Percentiles rank a stretch among this genome's conserved stretches.
Evolutionary conservation across 2,797 vertebrate species (phyloP).

Genomic region (Lepilemur septentrionalis): DNA sequence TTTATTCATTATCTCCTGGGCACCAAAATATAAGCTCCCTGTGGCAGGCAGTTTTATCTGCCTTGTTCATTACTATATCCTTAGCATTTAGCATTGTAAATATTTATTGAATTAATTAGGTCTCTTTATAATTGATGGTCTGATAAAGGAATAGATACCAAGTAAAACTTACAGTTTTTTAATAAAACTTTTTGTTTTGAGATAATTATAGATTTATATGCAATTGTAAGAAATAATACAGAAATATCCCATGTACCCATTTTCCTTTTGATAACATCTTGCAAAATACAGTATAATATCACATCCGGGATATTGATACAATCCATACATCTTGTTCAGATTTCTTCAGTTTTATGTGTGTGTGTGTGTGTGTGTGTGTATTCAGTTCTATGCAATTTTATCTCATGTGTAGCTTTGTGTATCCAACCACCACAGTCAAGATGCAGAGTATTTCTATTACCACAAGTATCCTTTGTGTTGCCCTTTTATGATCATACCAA

Average conservation of each 20-base stretch:
- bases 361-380: not conserved
- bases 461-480: not conserved
- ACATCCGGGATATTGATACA: not conserved
- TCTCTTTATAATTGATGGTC: conserved; percentile 33
- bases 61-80: not conserved
- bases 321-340: not conserved
- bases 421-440: not conserved
- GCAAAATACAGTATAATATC: not conserved
- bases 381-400: not conserved
- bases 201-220: not conserved
- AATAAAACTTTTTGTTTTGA: conserved; percentile 36
- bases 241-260: not conserved
- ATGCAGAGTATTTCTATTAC: not conserved
- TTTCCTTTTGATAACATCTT: not conserved
- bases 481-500: not conserved
- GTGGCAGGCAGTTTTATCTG: not conserved
- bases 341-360: not conserved
- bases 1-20: not conserved
- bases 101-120: not conserved
- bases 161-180: conserved; percentile 38
- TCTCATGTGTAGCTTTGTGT: not conserved
- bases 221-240: not conserved
- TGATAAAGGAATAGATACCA: not conserved
- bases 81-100: not conserved
- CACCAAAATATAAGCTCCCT: not conserved